Percentiles rank a stretch among this genome's conserved stretches.
Conservation (phyloP, 2,888 invertebrate genomes). For the Resseliella maxima region DNA sequence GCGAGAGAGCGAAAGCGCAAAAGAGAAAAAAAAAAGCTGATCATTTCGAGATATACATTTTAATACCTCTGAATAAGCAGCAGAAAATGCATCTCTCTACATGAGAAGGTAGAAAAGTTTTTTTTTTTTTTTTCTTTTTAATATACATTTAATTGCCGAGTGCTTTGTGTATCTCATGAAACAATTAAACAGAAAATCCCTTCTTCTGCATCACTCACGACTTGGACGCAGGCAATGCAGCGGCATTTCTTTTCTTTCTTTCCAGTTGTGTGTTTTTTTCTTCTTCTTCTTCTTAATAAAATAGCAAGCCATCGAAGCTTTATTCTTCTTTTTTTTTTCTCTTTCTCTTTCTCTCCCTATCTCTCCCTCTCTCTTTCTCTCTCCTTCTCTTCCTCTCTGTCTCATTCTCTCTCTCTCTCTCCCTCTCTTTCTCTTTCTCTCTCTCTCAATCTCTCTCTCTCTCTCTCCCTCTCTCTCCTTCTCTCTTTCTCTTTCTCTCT, state of each 20-base stretch:
- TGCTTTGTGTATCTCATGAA: constrained; percentile 42
- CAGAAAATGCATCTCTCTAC: not conserved
- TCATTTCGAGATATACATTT: not conserved
- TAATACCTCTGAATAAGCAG: not conserved
- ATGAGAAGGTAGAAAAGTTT: constrained; percentile 2
- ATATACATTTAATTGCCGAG: constrained; percentile 24
- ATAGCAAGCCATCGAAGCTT: too few species aligned
- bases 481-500: not conserved
- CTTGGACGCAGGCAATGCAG: too few species aligned
- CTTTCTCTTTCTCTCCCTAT: not conserved
- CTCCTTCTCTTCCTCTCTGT: too few species aligned
- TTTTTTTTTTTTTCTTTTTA: too few species aligned
- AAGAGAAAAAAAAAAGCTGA: not conserved
- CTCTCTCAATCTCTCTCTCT: not conserved
- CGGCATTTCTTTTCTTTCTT: too few species aligned
- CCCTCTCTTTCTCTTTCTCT: not conserved
- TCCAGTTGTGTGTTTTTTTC: too few species aligned
- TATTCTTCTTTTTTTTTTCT: not conserved
- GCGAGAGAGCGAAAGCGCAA: not conserved
- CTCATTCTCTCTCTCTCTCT: not conserved
- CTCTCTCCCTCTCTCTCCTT: not conserved
- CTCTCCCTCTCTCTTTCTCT: too few species aligned
- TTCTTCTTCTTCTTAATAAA: too few species aligned
- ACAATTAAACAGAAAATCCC: constrained; percentile 36
- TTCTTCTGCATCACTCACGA: not conserved